Conservation (phyloP, 2,797 vertebrate genomes). For the Iguana delicatissima region DNA sequence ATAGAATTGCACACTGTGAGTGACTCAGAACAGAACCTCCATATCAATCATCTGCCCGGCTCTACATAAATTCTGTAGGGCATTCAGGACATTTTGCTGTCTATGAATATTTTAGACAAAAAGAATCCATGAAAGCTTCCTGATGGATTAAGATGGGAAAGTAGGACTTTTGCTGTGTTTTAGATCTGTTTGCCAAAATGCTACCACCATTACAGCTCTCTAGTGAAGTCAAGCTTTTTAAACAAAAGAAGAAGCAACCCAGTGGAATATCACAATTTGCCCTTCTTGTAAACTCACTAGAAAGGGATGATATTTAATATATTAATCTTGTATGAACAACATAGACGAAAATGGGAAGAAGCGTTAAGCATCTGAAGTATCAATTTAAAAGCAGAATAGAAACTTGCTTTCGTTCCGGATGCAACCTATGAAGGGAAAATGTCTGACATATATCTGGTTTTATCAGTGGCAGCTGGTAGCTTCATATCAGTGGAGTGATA, state of each 20-base stretch:
- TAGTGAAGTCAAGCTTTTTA: slow-evolving; percentile 68
- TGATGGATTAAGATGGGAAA: slow-evolving; percentile 83
- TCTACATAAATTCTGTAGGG: slow-evolving; percentile 85
- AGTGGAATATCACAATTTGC: slow-evolving; percentile 57
- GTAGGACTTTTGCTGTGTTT: slow-evolving; percentile 72
- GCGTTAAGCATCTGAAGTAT: slow-evolving; percentile 25
- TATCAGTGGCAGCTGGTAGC: not conserved
- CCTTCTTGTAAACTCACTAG: slow-evolving; percentile 73
- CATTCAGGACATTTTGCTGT: slow-evolving; percentile 87
- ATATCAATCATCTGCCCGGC: slow-evolving; percentile 84
- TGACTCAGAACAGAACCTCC: slow-evolving; percentile 81
- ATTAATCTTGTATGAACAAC: slow-evolving; percentile 74
- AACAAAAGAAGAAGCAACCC: slow-evolving; percentile 59
- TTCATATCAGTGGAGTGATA: no score
- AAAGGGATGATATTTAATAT: slow-evolving; percentile 73
- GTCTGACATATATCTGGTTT: not conserved
- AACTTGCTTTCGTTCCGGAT: slow-evolving; percentile 53
- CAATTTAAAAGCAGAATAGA: slow-evolving; percentile 47
- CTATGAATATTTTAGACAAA: slow-evolving; percentile 88
- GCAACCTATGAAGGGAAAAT: not conserved
- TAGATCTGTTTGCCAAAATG: slow-evolving; percentile 78
- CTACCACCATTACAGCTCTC: slow-evolving; percentile 62
- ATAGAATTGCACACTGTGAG: slow-evolving; percentile 85
- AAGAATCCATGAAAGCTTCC: slow-evolving; percentile 81
- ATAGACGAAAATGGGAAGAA: slow-evolving; percentile 69